Evolutionary conservation across 2,113 vertebrate species (phyloP).

Genomic region (Lepus americanus): DNA sequence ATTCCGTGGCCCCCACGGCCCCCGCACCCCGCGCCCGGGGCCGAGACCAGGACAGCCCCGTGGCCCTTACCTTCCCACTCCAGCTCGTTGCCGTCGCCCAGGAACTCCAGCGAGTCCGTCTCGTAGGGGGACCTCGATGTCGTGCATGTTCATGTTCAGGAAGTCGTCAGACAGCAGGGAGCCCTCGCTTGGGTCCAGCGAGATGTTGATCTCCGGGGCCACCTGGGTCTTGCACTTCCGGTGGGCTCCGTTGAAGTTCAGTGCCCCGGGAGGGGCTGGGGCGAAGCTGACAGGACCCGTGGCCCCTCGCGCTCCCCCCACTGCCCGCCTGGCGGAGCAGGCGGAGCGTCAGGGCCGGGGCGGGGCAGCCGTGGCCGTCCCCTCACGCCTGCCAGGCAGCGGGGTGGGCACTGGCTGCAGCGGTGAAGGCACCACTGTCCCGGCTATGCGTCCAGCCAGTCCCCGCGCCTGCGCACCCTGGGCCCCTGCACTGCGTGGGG

Average conservation of each 20-base stretch:
- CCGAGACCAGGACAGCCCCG: rapidly evolving
- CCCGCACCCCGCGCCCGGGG: not conserved
- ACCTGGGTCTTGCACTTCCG: slow-evolving; percentile 94
- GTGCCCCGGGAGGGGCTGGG: slow-evolving; percentile 91
- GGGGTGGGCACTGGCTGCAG: no score
- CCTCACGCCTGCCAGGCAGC: no score
- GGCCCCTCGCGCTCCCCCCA: no score
- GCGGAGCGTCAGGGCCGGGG: no score
- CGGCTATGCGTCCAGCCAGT: no score
- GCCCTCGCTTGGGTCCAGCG: slow-evolving; percentile 97
- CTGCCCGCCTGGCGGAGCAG: no score
- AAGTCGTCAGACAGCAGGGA: slow-evolving; percentile 97
- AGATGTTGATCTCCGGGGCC: slow-evolving; percentile 97
- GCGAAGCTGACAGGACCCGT: rapidly evolving
- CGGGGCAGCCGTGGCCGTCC: no score
- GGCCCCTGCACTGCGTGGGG: no score
- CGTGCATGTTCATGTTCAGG: slow-evolving; percentile 97
- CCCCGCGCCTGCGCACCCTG: no score
- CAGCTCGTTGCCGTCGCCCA: slow-evolving; percentile 95
- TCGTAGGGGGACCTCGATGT: slow-evolving; percentile 97
- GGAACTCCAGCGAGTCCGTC: slow-evolving; percentile 96
- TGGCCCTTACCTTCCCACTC: slow-evolving; percentile 95
- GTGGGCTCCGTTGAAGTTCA: slow-evolving; percentile 90
- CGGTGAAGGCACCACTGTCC: no score
- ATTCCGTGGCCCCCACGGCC: no score